Percentiles rank a stretch among this genome's conserved stretches.
These are phyloP conservation scores for Poeciliopsis retropinna DNA, from an alignment of 2,113 vertebrate genomes.

Conservation along the genomic window DNA sequence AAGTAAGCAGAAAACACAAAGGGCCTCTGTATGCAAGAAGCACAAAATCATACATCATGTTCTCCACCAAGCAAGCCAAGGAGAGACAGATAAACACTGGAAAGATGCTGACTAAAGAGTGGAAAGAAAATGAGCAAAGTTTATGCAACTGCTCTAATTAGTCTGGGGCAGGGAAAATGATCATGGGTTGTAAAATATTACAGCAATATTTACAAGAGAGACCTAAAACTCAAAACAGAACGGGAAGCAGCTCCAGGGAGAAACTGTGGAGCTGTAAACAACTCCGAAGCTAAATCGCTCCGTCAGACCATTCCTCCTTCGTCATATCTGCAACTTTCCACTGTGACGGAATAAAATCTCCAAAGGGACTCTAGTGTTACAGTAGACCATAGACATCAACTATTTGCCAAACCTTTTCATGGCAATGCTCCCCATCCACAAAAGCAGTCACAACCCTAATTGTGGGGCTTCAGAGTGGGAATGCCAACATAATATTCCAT, in stretches of 20 bases:
- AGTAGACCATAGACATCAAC: background rate
- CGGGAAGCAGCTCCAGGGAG: too few relatives aligned
- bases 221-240: background rate
- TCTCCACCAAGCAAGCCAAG: background rate
- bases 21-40: background rate
- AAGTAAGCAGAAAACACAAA: background rate
- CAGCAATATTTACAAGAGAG: background rate
- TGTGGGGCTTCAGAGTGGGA: background rate
- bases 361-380: constrained; percentile 32
- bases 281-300: constrained; percentile 37
- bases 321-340: constrained; percentile 22
- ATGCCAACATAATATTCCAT: background rate
- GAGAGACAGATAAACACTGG: background rate
- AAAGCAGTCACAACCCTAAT: background rate
- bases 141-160: background rate
- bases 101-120: background rate
- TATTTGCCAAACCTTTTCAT: constrained; percentile 15
- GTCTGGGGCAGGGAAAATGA: background rate
- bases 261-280: constrained; percentile 21
- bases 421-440: background rate
- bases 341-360: constrained; percentile 55
- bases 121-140: background rate
- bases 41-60: background rate
- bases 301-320: constrained; percentile 14
- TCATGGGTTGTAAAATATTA: background rate